These are phyloP conservation scores for Chrysochloris asiatica DNA, from an alignment of 2,113 vertebrate genomes.

Conservation along the genomic window DNA sequence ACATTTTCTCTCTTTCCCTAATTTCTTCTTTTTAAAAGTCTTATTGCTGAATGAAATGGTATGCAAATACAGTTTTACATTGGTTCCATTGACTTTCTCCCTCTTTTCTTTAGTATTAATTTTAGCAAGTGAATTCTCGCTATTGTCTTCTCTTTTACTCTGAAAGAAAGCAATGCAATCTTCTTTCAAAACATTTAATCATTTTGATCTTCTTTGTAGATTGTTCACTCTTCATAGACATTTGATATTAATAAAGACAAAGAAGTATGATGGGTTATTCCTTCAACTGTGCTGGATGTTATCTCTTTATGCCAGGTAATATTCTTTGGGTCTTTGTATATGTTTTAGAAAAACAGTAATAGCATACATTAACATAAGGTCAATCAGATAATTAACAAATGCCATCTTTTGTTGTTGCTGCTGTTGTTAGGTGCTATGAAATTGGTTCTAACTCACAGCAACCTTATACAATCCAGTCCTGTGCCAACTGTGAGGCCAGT, in stretches of 20 bases:
- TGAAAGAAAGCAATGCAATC: not conserved
- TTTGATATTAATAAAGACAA: not conserved
- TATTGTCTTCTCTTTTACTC: not conserved
- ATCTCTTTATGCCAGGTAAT: not conserved
- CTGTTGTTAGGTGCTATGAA: no score
- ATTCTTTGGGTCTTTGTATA: not conserved
- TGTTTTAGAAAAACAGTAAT: not conserved
- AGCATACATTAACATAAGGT: not conserved
- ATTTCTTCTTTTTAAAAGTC: no score
- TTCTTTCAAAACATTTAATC: not conserved
- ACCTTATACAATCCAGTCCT: no score
- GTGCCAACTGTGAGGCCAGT: no score
- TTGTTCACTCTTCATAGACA: not conserved
- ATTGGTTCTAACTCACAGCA: no score
- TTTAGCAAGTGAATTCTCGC: not conserved
- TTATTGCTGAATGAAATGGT: not conserved
- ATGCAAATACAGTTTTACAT: not conserved
- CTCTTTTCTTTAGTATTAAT: constrained; percentile 22
- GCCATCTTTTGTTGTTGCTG: no score
- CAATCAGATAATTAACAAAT: not conserved
- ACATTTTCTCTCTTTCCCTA: not conserved
- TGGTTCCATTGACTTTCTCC: not conserved
- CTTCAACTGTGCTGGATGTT: not conserved
- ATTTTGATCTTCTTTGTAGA: not conserved
- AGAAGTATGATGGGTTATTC: not conserved